Base-by-base conservation (phyloP, 1,140 invertebrate species). In the Bombus ignitus region DNA sequence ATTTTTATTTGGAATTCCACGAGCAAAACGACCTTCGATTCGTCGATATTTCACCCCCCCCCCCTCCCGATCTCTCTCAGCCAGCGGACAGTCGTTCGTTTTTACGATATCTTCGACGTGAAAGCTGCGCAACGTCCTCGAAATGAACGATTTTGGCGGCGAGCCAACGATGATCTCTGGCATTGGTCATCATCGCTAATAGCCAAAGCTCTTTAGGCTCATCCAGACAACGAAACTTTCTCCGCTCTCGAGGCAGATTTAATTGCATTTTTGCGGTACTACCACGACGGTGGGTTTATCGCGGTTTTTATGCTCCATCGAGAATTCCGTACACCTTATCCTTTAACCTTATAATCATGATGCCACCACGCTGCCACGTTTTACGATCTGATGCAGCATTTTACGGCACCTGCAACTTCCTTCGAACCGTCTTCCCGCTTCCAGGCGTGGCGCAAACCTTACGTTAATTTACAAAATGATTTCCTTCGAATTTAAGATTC, bases 221-320 rank as follows among this genome's bases (percentile, higher is more conserved):
- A 35, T 44, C 35, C 78, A 22, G 59, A 37, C 70, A 70, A 47
- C 71, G 66, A 39, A 47, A 72, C 44, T 80, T 75, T 68, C 39
- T 44, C 39, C 22, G 47, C 25, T 68, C 44, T 59, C 28, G 32
- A 71, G 83, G 74, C 78, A 87, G 82, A 89, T 92, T 92, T 93
- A 92, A 93, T 93, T 93, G 90, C 92, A 85, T 83, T 91, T 87
- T 81, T 79, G 72, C 76, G 77, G 71, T 44, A 78, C 65, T 35
- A 44, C 78, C 47, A 73, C 75, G 81, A 68, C 87, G 72, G 6
- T 76, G 37, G 77, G 81, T 93, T 93, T 91, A 92, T 91, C 88
- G 87, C 88, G 80, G 53, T 90, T 91, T 85, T 92, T 90, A 83
- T 88, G 57, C 42, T 70, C 85, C 70, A 91, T 89, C 87, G 75